Evolutionary conservation across 2,888 invertebrate genomes (phyloP).

Genomic region (Caenorhabditis uteleia): DNA sequence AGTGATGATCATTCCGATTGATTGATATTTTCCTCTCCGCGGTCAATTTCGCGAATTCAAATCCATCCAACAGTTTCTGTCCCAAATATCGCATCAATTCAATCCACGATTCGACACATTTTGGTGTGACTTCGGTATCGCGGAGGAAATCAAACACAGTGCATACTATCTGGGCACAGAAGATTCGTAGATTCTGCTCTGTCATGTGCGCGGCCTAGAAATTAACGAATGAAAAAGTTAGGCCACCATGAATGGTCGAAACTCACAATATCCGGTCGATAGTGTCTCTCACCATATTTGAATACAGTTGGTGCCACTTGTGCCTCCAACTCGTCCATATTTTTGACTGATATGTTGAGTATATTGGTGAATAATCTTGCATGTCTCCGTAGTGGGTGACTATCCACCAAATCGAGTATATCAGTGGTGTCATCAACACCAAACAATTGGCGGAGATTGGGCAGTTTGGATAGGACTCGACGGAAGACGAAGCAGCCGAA

Average conservation of each 20-base stretch:
- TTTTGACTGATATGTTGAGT: conserved; percentile 57
- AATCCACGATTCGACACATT: conserved; percentile 57
- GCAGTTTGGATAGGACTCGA: conserved; percentile 51
- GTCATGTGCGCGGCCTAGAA: conserved; percentile 52
- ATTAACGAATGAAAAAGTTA: neutral
- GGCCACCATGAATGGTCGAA: neutral
- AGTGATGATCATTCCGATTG: conserved; percentile 52
- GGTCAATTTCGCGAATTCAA: conserved; percentile 50
- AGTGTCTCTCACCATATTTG: conserved; percentile 61
- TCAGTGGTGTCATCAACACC: conserved; percentile 31
- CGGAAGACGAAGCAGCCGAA: conserved; percentile 56
- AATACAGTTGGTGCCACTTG: conserved; percentile 61
- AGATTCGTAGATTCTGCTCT: conserved; percentile 55
- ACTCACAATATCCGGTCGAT: conserved; percentile 35
- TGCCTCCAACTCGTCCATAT: conserved; percentile 58
- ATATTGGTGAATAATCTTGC: conserved; percentile 57
- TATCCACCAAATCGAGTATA: conserved; percentile 31
- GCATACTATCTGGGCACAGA: conserved; percentile 61
- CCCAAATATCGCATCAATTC: conserved; percentile 55
- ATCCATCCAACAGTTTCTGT: conserved; percentile 54
- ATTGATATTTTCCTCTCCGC: conserved; percentile 50
- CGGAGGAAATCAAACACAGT: conserved; percentile 54
- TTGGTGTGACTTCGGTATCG: conserved; percentile 45
- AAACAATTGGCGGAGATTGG: conserved; percentile 40
- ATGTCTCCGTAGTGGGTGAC: conserved; percentile 49